Evolutionary conservation across 2,888 invertebrate genomes (phyloP), one percentile per base, ranked within the genome.

Genomic region (Nomada lathburiana): DNA sequence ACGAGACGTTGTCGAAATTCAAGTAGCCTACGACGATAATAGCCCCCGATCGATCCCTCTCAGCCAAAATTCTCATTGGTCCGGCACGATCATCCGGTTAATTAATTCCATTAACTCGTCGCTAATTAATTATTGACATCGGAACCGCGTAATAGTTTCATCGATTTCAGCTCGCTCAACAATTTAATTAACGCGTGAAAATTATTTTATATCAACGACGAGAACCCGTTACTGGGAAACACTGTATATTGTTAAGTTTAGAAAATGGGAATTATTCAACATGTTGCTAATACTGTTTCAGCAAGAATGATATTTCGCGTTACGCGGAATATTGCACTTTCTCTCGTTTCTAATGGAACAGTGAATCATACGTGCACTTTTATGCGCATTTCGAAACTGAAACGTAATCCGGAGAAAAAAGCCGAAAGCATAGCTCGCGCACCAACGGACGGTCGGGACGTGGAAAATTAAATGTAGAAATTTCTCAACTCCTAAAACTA

Each of bases 91-190:
- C 53, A 42, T 42, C 63, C 52, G 42, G 29, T 62, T 79, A 76
- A 76, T 76, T 64, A 42, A 70, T 75, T 70, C 64, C 62, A 71
- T 71, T 76, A 76, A 80, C 67, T 63, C 44, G 26, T 29, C 68
- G 71, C 42, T 59, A 64, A 77, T 71, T 68, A 80, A 73, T 77
- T 78, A 78, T 64, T 59, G 60, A 60, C 60, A 67, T 36, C 36
- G 29, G 36, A 47, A 59, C 72, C 62, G 55, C 59, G 53, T 60
- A 59, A 70, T 55, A 11, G 29, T 60, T 52, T 42, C 16, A 52
- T 60, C 72, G 60, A 79, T 79, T 69, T 23, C 57, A 26, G 7
- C 57, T 52, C 23, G 71, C 53, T 42, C 64, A 26, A 44, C 60
- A 52, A 52, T 77, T 72, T 67, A 67, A 71, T 77, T 44, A 44